These are phyloP conservation scores for Drosophila ananassae DNA, from an alignment of 1,140 invertebrate species.

Conservation along the genomic window DNA sequence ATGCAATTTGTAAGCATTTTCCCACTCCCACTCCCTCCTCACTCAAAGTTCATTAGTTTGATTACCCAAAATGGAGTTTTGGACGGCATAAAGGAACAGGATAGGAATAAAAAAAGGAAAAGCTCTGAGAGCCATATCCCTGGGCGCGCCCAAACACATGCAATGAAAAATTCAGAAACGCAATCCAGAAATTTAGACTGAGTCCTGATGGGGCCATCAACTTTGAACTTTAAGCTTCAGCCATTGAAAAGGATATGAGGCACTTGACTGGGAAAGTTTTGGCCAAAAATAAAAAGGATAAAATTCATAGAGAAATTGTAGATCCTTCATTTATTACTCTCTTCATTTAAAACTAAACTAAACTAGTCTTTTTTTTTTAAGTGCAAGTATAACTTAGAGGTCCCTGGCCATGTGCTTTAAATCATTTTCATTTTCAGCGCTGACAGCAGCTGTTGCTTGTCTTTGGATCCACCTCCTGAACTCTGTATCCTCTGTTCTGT, in stretches of 20 bases:
- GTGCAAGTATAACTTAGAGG: background rate
- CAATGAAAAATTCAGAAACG: conserved; percentile 54
- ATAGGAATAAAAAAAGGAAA: background rate
- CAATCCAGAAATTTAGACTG: conserved; percentile 9
- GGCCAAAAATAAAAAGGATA: conserved; percentile 7
- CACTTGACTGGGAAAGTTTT: conserved; percentile 37
- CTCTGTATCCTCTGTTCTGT: conserved; percentile 6
- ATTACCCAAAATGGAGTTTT: conserved; percentile 50
- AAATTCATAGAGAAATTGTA: background rate
- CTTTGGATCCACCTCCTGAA: conserved; percentile 18
- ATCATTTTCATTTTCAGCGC: conserved; percentile 76
- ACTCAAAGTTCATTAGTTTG: conserved; percentile 59
- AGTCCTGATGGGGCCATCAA: background rate
- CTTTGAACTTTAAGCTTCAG: conserved; percentile 64
- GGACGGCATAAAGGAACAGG: background rate
- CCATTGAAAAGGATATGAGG: conserved; percentile 29
- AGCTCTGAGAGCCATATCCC: background rate
- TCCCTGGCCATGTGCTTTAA: conserved; percentile 65
- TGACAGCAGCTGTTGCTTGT: conserved; percentile 67
- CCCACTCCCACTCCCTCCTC: no score
- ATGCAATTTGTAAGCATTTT: conserved; percentile 53
- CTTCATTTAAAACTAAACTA: background rate
- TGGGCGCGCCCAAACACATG: conserved; percentile 19
- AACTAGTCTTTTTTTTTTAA: background rate
- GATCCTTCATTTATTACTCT: no score